Conservation (phyloP, 2,888 invertebrate species). For the Phlogophora meticulosa region DNA sequence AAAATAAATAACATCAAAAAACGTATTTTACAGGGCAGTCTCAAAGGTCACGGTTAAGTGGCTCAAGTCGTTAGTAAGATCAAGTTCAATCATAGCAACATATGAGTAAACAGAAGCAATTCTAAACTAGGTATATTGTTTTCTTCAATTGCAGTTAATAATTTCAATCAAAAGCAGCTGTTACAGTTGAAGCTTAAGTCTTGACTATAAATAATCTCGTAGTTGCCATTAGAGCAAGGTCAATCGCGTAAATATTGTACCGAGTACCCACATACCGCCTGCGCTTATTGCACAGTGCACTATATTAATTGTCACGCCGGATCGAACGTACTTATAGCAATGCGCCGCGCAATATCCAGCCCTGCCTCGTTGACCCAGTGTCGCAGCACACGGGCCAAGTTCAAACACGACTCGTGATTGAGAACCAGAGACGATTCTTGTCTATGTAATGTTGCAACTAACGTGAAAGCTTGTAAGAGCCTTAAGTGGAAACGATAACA, state of each 20-base stretch:
- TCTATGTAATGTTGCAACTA: conserved; percentile 75
- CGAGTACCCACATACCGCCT: conserved; percentile 52
- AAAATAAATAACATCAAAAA: conserved; percentile 1
- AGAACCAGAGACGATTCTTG: conserved; percentile 68
- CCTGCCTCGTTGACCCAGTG: conserved; percentile 80
- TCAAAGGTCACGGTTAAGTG: conserved; percentile 36
- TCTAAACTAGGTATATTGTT: conserved; percentile 40
- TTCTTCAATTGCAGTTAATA: conserved; percentile 57
- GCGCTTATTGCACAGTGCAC: conserved; percentile 67
- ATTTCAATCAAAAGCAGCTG: conserved; percentile 64
- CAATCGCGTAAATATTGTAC: conserved; percentile 38
- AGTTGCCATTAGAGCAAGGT: conserved; percentile 62
- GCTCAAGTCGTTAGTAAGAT: conserved; percentile 46
- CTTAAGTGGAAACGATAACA: conserved; percentile 79
- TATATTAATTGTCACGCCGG: conserved; percentile 75
- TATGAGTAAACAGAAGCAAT: conserved; percentile 22
- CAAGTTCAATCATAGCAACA: conserved; percentile 41
- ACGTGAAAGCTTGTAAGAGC: conserved; percentile 78
- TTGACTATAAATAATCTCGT: conserved; percentile 66
- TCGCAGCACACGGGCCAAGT: conserved; percentile 80
- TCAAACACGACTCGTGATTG: conserved; percentile 76
- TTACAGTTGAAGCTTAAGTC: conserved; percentile 65
- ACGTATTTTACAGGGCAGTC: conserved; percentile 12
- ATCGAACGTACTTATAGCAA: conserved; percentile 68
- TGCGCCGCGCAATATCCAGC: conserved; percentile 64